A percentile compares a stretch with the other conserved stretches of the same genome.
These are phyloP conservation scores for Benthosema pterotum DNA, from an alignment of 2,797 vertebrate genomes.

Conservation along the genomic window DNA sequence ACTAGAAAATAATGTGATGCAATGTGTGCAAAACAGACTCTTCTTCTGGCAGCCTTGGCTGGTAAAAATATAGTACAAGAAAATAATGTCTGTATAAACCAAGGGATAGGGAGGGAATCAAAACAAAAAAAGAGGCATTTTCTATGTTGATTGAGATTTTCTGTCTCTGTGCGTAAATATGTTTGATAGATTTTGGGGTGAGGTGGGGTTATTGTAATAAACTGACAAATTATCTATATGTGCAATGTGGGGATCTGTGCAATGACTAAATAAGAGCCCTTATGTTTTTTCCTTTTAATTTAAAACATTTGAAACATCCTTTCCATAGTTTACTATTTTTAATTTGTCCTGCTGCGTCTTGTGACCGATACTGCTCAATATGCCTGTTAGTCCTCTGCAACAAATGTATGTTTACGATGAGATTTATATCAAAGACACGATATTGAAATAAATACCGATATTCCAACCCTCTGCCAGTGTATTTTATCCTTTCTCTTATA, in stretches of 20 bases:
- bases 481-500: slow-evolving; percentile 12
- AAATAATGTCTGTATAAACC: slow-evolving; percentile 2
- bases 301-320: slow-evolving; percentile 39
- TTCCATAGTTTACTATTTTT: slow-evolving; percentile 29
- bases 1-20: slow-evolving; percentile 33
- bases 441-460: slow-evolving; percentile 52
- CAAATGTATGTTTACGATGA: slow-evolving; percentile 64
- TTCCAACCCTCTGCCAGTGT: slow-evolving; percentile 21
- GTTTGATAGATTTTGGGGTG: slow-evolving; percentile 28
- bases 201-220: slow-evolving; percentile 46
- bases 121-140: not conserved
- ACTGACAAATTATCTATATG: slow-evolving; percentile 43
- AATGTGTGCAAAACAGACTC: slow-evolving; percentile 28
- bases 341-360: slow-evolving; percentile 49
- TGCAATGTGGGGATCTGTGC: slow-evolving; percentile 58
- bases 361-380: slow-evolving; percentile 50
- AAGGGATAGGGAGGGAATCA: not conserved
- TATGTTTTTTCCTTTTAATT: slow-evolving; percentile 20
- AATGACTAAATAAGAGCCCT: slow-evolving; percentile 34
- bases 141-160: slow-evolving; percentile 18
- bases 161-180: slow-evolving; percentile 40
- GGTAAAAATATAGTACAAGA: slow-evolving; percentile 1
- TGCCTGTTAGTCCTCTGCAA: slow-evolving; percentile 59
- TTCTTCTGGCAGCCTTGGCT: slow-evolving; percentile 11
- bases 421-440: slow-evolving; percentile 57